Conservation (phyloP, 92 coral and sea anemone genomes). For the Meandrina meandrites region DNA sequence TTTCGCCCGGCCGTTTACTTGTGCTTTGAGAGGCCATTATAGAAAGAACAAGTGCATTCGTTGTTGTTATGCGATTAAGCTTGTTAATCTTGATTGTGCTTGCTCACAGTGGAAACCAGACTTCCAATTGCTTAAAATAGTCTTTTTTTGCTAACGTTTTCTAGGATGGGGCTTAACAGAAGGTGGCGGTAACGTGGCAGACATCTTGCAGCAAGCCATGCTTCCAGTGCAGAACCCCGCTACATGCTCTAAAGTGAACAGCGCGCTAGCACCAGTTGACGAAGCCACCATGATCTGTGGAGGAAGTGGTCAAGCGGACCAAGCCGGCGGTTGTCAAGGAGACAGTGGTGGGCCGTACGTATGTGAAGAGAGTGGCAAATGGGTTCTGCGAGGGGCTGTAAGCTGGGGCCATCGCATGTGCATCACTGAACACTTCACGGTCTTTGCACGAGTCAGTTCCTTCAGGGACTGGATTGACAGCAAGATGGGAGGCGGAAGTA, state of each 20-base stretch:
- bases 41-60: too few species aligned
- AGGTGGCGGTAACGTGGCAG: constrained; percentile 44
- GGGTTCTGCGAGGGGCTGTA: constrained; percentile 72
- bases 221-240: constrained; percentile 44
- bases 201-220: constrained; percentile 51
- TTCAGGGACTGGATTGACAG: constrained; percentile 60
- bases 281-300: constrained; percentile 50
- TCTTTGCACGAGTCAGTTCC: constrained; percentile 68
- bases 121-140: too few species aligned
- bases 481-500: not conserved
- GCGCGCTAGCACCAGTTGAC: constrained; percentile 29
- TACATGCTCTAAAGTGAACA: constrained; percentile 7
- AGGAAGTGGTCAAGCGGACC: not conserved
- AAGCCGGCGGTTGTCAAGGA: constrained; percentile 61
- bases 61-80: too few species aligned
- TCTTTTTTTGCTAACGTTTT: too few species aligned
- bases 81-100: too few species aligned
- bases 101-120: too few species aligned
- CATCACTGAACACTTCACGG: constrained; percentile 41
- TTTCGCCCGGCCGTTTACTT: too few species aligned
- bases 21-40: too few species aligned
- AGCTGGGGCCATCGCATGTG: constrained; percentile 77
- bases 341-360: constrained; percentile 83
- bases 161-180: constrained; percentile 59
- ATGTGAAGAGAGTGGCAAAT: constrained; percentile 51